Conservation (phyloP, 2,888 invertebrate species). For the Apamea sordens region DNA sequence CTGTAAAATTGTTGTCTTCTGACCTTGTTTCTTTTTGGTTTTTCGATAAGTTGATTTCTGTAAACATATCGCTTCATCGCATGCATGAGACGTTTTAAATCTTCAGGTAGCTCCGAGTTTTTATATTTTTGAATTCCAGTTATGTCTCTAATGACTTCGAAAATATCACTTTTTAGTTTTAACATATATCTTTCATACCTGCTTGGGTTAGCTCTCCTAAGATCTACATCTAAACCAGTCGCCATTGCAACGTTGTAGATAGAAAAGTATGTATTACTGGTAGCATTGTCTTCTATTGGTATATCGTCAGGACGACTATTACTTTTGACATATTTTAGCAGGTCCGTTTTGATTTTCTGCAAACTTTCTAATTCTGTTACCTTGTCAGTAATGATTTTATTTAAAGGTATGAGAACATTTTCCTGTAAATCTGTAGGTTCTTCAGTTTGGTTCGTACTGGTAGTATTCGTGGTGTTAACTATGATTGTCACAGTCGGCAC, state of each 20-base stretch:
- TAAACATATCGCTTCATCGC: slow-evolving; percentile 75
- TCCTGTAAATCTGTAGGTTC: slow-evolving; percentile 59
- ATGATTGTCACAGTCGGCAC: slow-evolving; percentile 29
- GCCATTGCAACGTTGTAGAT: slow-evolving; percentile 71
- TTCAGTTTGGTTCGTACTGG: slow-evolving; percentile 15
- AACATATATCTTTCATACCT: slow-evolving; percentile 68
- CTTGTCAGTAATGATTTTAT: slow-evolving; percentile 75
- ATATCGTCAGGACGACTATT: slow-evolving; percentile 36
- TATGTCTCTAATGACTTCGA: slow-evolving; percentile 77
- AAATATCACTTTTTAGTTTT: slow-evolving; percentile 80
- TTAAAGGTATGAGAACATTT: slow-evolving; percentile 72
- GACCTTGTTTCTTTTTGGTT: slow-evolving; percentile 28
- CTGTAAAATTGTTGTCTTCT: slow-evolving; percentile 22
- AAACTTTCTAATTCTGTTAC: slow-evolving; percentile 77
- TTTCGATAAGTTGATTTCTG: slow-evolving; percentile 39
- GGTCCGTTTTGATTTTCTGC: slow-evolving; percentile 71
- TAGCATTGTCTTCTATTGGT: slow-evolving; percentile 50
- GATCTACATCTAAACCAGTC: slow-evolving; percentile 53
- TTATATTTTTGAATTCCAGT: slow-evolving; percentile 71
- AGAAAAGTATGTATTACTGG: slow-evolving; percentile 62
- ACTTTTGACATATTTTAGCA: slow-evolving; percentile 69
- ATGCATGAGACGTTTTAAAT: slow-evolving; percentile 72
- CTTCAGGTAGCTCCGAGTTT: slow-evolving; percentile 67
- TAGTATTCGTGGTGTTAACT: slow-evolving; percentile 32
- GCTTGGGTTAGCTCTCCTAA: slow-evolving; percentile 64